Evolutionary conservation across 2,797 vertebrate genomes (phyloP).

Genomic region (Chaetodon trifasciatus): DNA sequence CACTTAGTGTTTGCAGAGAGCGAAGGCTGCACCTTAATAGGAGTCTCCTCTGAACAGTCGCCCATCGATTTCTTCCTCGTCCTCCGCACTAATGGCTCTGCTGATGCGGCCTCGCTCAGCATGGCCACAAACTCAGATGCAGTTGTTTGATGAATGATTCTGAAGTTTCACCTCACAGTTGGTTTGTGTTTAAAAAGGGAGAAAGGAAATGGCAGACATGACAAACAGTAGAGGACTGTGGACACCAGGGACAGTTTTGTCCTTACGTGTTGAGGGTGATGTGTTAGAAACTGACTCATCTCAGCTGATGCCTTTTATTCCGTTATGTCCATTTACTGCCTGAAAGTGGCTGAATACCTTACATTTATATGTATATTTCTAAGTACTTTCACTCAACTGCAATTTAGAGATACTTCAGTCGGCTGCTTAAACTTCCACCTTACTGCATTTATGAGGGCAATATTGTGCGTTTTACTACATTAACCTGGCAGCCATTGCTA

Average conservation of each 20-base stretch:
- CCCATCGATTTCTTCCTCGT: constrained; percentile 88
- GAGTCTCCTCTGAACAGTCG: constrained; percentile 85
- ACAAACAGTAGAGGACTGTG: background rate
- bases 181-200: background rate
- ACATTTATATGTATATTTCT: background rate
- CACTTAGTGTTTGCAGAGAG: constrained; percentile 82
- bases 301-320: background rate
- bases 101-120: constrained; percentile 77
- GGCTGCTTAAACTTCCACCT: background rate
- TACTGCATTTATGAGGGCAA: background rate
- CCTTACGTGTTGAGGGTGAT: background rate
- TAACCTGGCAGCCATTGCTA: background rate
- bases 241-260: background rate
- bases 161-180: constrained; percentile 15
- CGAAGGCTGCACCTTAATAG: constrained; percentile 87
- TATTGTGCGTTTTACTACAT: background rate
- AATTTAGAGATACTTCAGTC: background rate
- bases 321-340: constrained; percentile 18
- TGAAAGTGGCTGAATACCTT: background rate
- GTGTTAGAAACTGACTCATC: background rate
- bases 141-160: constrained; percentile 40
- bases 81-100: constrained; percentile 90
- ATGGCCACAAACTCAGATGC: constrained; percentile 60
- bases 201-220: background rate
- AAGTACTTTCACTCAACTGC: background rate